Conservation (phyloP, 2,797 vertebrate genomes). For the Strix occidentalis region DNA sequence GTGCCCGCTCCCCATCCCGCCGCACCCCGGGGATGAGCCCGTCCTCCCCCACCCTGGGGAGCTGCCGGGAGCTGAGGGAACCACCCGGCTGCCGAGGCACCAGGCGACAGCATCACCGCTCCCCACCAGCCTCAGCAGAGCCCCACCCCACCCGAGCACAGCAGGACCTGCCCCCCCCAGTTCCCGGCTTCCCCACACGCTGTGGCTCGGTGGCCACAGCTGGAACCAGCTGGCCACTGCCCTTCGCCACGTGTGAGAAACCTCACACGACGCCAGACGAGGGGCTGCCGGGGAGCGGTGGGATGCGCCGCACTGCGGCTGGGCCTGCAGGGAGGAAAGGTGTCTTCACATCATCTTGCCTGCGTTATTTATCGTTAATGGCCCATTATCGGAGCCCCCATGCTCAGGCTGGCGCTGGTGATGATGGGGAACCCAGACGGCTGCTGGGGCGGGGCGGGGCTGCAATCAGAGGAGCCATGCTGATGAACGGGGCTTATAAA, state of each 20-base stretch:
- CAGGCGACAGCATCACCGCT: background rate
- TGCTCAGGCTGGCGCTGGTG: background rate
- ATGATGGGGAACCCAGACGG: background rate
- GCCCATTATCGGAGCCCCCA: too few relatives aligned
- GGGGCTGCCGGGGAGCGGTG: background rate
- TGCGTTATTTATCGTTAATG: background rate
- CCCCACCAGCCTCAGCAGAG: background rate
- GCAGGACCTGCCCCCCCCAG: background rate
- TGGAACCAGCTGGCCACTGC: background rate
- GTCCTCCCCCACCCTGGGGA: background rate
- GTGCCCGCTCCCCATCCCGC: accelerated
- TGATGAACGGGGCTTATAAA: background rate
- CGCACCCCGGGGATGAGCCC: background rate
- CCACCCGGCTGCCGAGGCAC: background rate
- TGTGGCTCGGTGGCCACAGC: background rate
- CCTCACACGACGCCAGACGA: accelerated
- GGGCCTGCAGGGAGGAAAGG: background rate
- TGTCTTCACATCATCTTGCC: background rate
- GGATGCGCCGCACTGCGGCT: accelerated
- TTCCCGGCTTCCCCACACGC: background rate
- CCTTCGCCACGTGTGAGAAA: background rate
- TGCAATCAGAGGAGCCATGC: background rate
- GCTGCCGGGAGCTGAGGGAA: background rate
- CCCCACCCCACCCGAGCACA: background rate
- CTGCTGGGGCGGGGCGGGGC: background rate